Base-by-base conservation (phyloP, 2,113 vertebrate genomes). In the Oxyruncus cristatus region DNA sequence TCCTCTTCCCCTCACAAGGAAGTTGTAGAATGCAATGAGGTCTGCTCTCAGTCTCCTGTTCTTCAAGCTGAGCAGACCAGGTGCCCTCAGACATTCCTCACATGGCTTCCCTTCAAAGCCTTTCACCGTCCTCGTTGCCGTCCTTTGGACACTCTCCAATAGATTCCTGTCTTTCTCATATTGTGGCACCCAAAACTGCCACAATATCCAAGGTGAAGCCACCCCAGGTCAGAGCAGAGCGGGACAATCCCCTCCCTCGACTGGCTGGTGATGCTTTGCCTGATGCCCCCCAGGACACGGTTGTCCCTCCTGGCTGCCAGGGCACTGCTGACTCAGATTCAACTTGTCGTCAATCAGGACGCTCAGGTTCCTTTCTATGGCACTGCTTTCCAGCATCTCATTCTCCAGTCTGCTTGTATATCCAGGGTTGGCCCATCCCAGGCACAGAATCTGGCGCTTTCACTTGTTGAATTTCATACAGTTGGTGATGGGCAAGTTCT, bases 301-400 rank as follows among this genome's bases (percentile, higher is more conserved):
- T 9, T 42, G 84, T 1, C 18, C 8, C 28, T 53, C 18, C 39
- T 53, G 55, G 23, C 55, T 87, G 39, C 23, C 74, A 62, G 55
- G 65, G 39, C 55, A 16, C 55, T 53, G 85, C 27, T 61, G 28
- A 0, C 8, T 24, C 28, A 3, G 2, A 13, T 28, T 47, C 23
- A 55, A 0, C 12, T 9, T 53, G 1, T 0, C 18, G 27, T 0
- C 0, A 0, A n/a, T 8, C 33, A 70, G 12, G 22, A 39, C 5
- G 0, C 6, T 9, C 39, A 52, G 8, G 10, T 5, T 21, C 10
- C 39, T n/a, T n/a, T 15, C 37, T 8, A 15, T 1, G 2, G 11
- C 4, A 3, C 8, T 32, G 33, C 10, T 41, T 6, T 61, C 21
- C 62, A 67, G 17, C 5, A 6, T 44, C 17, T 70, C 9, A 20